These are phyloP conservation scores for Chrysolina americana DNA, from an alignment of 2,888 invertebrate genomes.

Conservation along the genomic window DNA sequence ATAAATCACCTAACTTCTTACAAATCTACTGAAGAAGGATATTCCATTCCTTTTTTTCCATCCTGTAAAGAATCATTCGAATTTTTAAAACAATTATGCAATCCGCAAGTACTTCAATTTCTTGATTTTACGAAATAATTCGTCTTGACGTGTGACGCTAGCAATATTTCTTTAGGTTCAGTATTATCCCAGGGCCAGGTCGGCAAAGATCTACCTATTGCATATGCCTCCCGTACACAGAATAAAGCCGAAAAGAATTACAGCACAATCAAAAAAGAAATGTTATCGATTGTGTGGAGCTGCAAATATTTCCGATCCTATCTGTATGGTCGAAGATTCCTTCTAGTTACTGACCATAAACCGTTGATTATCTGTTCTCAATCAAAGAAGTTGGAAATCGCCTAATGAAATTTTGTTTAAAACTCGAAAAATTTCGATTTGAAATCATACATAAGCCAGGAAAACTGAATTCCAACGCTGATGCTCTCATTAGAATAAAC, in stretches of 20 bases:
- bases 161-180: constrained; percentile 39
- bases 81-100: background rate
- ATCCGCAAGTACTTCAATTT: constrained; percentile 29
- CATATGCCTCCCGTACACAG: constrained; percentile 36
- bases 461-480: too few species aligned
- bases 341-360: background rate
- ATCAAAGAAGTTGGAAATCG: background rate
- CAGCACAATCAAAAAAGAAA: background rate
- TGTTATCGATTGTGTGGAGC: background rate
- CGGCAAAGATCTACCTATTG: constrained; percentile 39
- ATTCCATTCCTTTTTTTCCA: background rate
- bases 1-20: background rate
- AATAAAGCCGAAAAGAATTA: constrained; percentile 17
- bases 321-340: background rate
- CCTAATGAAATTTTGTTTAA: too few species aligned
- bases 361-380: background rate
- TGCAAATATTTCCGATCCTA: background rate
- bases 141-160: constrained; percentile 41
- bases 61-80: background rate
- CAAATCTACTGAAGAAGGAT: constrained; percentile 1
- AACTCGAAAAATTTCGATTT: too few species aligned
- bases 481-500: too few species aligned
- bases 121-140: constrained; percentile 43
- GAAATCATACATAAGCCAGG: too few species aligned
- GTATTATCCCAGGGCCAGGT: constrained; percentile 44